A percentile compares a stretch with the other conserved stretches of the same genome.
Evolutionary conservation across 92 coral and sea anemone genomes (phyloP).

Genomic region (Pocillopora grandis): DNA sequence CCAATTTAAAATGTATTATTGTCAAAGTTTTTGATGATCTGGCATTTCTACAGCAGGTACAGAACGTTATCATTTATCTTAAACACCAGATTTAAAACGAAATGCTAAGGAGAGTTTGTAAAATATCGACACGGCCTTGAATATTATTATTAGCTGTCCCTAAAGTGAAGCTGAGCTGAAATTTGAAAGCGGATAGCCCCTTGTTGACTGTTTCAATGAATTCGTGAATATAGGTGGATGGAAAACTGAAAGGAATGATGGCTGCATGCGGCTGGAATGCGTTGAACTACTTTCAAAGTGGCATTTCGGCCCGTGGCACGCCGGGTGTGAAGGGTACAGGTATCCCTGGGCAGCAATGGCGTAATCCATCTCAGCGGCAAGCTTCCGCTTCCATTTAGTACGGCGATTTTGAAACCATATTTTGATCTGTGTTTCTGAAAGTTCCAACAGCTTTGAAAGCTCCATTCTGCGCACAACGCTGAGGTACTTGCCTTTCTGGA

Average conservation of each 20-base stretch:
- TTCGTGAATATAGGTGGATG: constrained; percentile 22
- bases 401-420: constrained; percentile 99
- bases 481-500: constrained; percentile 90
- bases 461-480: constrained; percentile 95
- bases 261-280: background rate
- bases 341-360: constrained; percentile 67
- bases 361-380: constrained; percentile 96
- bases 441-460: constrained; percentile 82
- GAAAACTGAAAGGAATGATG: constrained; percentile 1
- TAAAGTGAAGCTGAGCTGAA: background rate
- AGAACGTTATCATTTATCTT: no score
- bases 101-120: no score
- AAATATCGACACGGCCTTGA: no score
- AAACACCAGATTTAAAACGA: no score
- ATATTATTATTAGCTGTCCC: no score
- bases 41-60: no score
- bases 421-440: constrained; percentile 96
- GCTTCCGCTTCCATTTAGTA: constrained; percentile 96
- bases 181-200: background rate
- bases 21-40: no score
- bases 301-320: constrained; percentile 22
- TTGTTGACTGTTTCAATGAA: background rate
- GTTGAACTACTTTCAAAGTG: constrained; percentile 11
- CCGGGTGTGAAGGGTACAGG: constrained; percentile 67
- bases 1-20: background rate